Conservation (phyloP, 2,888 invertebrate species). For the Calliopum simillimum region DNA sequence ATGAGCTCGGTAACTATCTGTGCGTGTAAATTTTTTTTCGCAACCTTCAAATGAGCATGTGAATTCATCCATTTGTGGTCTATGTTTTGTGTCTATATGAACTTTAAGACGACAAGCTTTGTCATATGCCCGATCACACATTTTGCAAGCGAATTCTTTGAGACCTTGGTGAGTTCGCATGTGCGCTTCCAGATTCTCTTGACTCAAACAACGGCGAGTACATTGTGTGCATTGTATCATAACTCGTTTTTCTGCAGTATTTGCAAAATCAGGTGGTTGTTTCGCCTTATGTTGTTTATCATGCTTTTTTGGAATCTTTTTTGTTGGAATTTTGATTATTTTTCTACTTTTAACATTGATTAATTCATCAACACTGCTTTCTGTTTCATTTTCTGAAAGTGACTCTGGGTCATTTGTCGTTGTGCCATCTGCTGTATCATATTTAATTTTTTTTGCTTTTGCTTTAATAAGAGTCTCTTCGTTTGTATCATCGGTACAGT, state of each 20-base stretch:
- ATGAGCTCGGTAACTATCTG: slow-evolving; percentile 43
- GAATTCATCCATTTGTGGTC: slow-evolving; percentile 42
- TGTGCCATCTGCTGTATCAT: neutral
- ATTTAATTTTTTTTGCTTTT: too few relatives aligned
- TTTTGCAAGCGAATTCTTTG: slow-evolving; percentile 40
- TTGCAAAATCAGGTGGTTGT: too few relatives aligned
- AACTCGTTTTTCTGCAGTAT: neutral
- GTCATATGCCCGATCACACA: slow-evolving; percentile 35
- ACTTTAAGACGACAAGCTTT: slow-evolving; percentile 43
- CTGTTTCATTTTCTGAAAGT: neutral
- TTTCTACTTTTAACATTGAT: neutral
- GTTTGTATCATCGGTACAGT: neutral
- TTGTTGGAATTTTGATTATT: neutral
- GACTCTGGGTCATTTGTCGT: neutral
- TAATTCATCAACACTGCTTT: neutral
- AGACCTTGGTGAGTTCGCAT: slow-evolving; percentile 31
- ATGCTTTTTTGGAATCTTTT: neutral
- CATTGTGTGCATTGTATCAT: slow-evolving; percentile 47
- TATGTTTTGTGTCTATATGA: slow-evolving; percentile 46
- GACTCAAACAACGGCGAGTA: slow-evolving; percentile 44
- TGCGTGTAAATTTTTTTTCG: slow-evolving; percentile 46
- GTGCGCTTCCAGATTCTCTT: slow-evolving; percentile 42
- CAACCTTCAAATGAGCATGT: slow-evolving; percentile 49
- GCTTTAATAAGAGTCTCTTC: too few relatives aligned
- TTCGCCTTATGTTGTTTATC: too few relatives aligned